phyloP scores from a whole-genome alignment of 2,113 vertebrate species.

The Gasterosteus nipponicus region DNA sequence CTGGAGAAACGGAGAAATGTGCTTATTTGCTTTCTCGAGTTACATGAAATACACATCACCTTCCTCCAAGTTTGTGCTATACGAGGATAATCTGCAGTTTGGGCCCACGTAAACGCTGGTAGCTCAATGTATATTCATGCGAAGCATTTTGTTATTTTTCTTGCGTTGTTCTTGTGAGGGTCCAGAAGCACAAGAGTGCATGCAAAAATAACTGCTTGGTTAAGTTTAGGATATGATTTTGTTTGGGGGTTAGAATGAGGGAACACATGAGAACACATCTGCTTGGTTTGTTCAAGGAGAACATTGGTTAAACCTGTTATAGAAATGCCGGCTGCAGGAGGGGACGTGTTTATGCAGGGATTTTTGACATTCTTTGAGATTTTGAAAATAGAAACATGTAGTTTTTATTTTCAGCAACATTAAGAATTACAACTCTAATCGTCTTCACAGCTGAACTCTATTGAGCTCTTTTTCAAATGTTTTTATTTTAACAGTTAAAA shows the following conservation, averaged over 20 bases:
- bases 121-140: neutral
- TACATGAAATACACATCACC: neutral
- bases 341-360: too few species aligned
- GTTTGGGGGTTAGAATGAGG: neutral
- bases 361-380: too few species aligned
- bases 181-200: neutral
- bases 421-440: too few species aligned
- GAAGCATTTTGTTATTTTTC: neutral
- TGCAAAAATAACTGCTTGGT: too few species aligned
- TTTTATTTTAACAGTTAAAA: slow-evolving; percentile 14
- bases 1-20: neutral
- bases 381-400: too few species aligned
- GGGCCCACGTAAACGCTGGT: neutral
- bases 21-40: neutral
- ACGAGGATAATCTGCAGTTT: neutral
- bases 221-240: neutral
- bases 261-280: neutral
- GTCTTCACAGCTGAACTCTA: too few species aligned
- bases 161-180: neutral
- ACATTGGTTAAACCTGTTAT: neutral
- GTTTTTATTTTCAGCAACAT: too few species aligned
- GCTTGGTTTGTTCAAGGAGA: neutral
- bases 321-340: neutral
- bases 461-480: too few species aligned
- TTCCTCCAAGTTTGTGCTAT: neutral